phyloP scores from a whole-genome alignment of 2,113 vertebrate species.

The Lepus americanus region DNA sequence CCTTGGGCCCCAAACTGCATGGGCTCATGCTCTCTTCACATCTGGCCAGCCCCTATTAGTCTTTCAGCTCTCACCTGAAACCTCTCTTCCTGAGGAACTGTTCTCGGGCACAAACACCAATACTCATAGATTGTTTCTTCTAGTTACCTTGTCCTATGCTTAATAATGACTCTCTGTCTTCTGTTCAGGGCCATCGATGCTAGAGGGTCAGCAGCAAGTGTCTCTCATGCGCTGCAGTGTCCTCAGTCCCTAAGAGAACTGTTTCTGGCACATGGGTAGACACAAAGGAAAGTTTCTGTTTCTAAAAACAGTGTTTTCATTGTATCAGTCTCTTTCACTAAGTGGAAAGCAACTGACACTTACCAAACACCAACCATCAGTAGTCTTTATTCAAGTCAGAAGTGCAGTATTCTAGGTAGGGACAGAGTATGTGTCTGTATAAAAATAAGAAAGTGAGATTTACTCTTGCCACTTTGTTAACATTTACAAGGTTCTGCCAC shows the following conservation, averaged over 20 bases:
- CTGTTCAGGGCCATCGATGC: neutral
- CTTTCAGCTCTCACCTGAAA: neutral
- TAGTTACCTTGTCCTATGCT: neutral
- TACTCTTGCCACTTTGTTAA: neutral
- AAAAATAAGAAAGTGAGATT: neutral
- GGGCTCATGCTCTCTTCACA: neutral
- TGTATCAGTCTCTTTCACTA: neutral
- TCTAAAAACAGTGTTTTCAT: conserved; percentile 9
- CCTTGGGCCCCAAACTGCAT: neutral
- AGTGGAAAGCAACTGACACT: neutral
- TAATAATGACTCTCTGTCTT: neutral
- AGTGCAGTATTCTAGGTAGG: neutral
- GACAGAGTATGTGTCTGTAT: neutral
- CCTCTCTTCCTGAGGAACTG: neutral
- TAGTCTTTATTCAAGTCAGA: neutral
- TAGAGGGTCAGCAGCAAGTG: neutral
- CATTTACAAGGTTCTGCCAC: neutral
- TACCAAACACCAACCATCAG: neutral
- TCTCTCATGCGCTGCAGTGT: neutral
- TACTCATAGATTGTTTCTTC: neutral
- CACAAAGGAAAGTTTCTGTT: neutral
- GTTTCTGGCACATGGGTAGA: neutral
- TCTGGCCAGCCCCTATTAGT: neutral
- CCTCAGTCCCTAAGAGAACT: neutral
- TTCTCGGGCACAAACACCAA: neutral